Conservation (phyloP, 2,797 vertebrate species). For the Sebastes hubbsi region DNA sequence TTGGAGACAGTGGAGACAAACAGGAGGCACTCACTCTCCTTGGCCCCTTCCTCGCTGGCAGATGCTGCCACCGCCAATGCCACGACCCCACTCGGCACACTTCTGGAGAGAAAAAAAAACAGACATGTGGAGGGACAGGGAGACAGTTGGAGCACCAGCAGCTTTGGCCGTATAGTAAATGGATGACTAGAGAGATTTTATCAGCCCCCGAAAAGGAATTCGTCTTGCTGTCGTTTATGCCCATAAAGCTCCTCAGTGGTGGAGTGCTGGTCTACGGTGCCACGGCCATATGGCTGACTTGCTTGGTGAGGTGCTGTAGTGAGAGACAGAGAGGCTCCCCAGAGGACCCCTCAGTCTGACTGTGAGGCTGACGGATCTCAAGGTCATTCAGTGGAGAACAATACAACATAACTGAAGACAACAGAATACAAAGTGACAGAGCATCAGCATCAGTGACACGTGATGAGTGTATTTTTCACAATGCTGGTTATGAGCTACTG, state of each 20-base stretch:
- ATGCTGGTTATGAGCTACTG: not conserved
- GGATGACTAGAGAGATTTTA: slow-evolving; percentile 47
- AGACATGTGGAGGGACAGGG: slow-evolving; percentile 31
- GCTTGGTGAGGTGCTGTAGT: slow-evolving; percentile 18
- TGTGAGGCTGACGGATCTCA: slow-evolving; percentile 38
- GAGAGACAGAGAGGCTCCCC: slow-evolving; percentile 13
- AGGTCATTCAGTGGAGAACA: slow-evolving; percentile 53
- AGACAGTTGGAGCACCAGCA: slow-evolving; percentile 44
- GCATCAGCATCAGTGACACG: slow-evolving; percentile 1
- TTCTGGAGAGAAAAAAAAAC: slow-evolving; percentile 46
- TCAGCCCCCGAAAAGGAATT: slow-evolving; percentile 48
- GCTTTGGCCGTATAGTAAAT: slow-evolving; percentile 39
- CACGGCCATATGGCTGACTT: slow-evolving; percentile 56
- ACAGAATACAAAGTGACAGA: slow-evolving; percentile 4
- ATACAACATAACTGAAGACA: slow-evolving; percentile 17
- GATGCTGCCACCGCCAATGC: slow-evolving; percentile 68
- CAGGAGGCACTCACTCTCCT: slow-evolving; percentile 63
- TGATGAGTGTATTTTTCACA: slow-evolving; percentile 11
- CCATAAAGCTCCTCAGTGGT: slow-evolving; percentile 54
- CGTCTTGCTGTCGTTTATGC: slow-evolving; percentile 56
- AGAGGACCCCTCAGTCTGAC: slow-evolving; percentile 14
- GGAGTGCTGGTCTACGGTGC: slow-evolving; percentile 29
- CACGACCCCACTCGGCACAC: slow-evolving; percentile 65
- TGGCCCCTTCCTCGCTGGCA: slow-evolving; percentile 63
- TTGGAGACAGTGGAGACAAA: slow-evolving; percentile 58